These are phyloP conservation scores for Tetrao urogallus DNA, from an alignment of 2,113 vertebrate species.

Conservation along the genomic window DNA sequence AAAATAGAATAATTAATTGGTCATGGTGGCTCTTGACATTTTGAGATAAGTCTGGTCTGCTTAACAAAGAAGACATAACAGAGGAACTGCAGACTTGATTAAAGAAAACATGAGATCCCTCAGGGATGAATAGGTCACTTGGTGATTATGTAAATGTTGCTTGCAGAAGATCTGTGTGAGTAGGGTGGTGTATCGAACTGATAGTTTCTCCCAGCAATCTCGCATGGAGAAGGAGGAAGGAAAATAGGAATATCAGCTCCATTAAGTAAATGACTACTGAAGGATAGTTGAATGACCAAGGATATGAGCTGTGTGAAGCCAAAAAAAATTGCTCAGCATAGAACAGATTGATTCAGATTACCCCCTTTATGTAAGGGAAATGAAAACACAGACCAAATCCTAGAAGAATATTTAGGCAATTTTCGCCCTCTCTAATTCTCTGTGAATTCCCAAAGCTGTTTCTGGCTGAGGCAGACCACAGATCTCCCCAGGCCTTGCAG, in stretches of 20 bases:
- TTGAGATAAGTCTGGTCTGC: not conserved
- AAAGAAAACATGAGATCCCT: not conserved
- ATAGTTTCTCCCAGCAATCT: conserved; percentile 16
- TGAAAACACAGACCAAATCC: not conserved
- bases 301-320: not conserved
- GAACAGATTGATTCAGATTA: not conserved
- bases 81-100: not conserved
- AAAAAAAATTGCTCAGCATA: not conserved
- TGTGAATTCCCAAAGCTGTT: not conserved
- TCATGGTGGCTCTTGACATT: not conserved
- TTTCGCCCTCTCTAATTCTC: not conserved
- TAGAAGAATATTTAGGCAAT: not conserved
- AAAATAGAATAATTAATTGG: conserved; percentile 25
- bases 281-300: conserved; percentile 1
- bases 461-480: not conserved
- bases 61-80: conserved; percentile 20
- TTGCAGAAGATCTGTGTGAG: not conserved
- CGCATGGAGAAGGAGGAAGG: not conserved
- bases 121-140: conserved; percentile 22
- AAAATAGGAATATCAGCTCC: not conserved
- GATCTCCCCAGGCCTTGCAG: not conserved
- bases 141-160: conserved; percentile 53
- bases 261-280: conserved; percentile 28
- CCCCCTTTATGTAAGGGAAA: not conserved
- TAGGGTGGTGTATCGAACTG: not conserved